These are phyloP conservation scores for Micromussa lordhowensis DNA, from an alignment of 92 coral and sea anemone genomes.

Conservation along the genomic window DNA sequence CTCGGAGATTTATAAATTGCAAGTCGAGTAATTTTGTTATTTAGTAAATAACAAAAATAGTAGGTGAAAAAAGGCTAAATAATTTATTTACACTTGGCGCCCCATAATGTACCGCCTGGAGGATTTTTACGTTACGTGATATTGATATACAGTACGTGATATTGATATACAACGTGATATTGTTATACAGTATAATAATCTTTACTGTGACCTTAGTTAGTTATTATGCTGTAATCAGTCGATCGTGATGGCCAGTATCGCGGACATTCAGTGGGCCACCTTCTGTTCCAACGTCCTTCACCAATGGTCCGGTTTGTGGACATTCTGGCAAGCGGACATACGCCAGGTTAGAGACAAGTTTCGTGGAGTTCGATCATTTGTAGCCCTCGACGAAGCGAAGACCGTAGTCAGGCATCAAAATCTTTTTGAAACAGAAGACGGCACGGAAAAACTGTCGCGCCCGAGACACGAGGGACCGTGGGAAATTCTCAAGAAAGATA, in stretches of 20 bases:
- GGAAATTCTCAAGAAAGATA: slow-evolving; percentile 19
- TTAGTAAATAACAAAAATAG: too few relatives aligned
- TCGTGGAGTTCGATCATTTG: neutral
- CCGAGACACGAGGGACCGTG: slow-evolving; percentile 9
- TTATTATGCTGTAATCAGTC: neutral
- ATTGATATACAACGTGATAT: too few relatives aligned
- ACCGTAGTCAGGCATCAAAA: slow-evolving; percentile 10
- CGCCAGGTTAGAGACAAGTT: neutral
- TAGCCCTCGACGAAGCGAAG: slow-evolving; percentile 18
- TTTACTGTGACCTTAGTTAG: too few relatives aligned
- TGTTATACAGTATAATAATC: too few relatives aligned
- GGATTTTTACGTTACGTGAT: too few relatives aligned
- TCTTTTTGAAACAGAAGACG: neutral
- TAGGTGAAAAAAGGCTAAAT: too few relatives aligned
- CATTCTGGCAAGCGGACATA: slow-evolving; percentile 20
- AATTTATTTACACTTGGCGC: too few relatives aligned
- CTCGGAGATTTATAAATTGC: too few relatives aligned
- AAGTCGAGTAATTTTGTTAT: too few relatives aligned
- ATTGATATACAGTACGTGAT: too few relatives aligned
- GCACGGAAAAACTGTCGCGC: neutral
- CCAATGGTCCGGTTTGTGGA: slow-evolving; percentile 34
- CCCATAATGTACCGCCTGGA: too few relatives aligned
- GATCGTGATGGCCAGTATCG: neutral
- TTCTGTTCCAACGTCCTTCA: slow-evolving; percentile 11
- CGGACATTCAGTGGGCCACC: neutral